Base-by-base conservation (phyloP, 2,888 invertebrate species). In the Philonicus albiceps region DNA sequence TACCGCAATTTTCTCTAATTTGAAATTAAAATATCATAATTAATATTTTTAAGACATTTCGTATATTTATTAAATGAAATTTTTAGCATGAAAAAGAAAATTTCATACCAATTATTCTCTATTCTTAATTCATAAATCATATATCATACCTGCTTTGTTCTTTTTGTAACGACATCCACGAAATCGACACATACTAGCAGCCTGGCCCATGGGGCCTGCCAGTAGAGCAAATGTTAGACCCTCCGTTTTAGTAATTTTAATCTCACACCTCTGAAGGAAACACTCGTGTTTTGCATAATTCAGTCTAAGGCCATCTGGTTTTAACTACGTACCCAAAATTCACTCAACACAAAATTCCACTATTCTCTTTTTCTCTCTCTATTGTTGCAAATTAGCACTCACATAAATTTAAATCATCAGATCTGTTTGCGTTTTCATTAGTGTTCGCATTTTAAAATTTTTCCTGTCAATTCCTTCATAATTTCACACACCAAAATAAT, bases 161-260 rank as follows among this genome's bases (percentile, higher is more conserved):
- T 95, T 95, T 94, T 95, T 95, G 93, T 95, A 95, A 92, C 95
- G 95, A 93, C 95, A 94, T 94, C 95, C 95, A 93, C 95, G 95
- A 93, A 95, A 94, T 94, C 95, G 95, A 93, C 96, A 96, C 95
- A 96, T 96, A 93, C 95, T 95, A 94, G 95, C 95, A 93, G 95
- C 94, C 93, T 95, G 95, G 94, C 96, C 96, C 96, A 96, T 96
- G 91, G 92, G 92, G 92, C 92, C 92, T 91, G 92, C 92, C 90
- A 92, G 91, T 91, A 92, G 91, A 90, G 91, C 91, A 89, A 91
- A 91, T 90, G 92, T 91, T 92, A 92, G 89, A 91, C 92, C 92
- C 91, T 92, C 92, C 92, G 92, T 92, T 90, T 91, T 92, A 92
- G 90, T 89, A 90, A 72, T 16, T 87, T 88, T 87, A 37, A 43